Evolutionary conservation across 2,888 invertebrate species (phyloP).

Genomic region (Corythucha ciliata): DNA sequence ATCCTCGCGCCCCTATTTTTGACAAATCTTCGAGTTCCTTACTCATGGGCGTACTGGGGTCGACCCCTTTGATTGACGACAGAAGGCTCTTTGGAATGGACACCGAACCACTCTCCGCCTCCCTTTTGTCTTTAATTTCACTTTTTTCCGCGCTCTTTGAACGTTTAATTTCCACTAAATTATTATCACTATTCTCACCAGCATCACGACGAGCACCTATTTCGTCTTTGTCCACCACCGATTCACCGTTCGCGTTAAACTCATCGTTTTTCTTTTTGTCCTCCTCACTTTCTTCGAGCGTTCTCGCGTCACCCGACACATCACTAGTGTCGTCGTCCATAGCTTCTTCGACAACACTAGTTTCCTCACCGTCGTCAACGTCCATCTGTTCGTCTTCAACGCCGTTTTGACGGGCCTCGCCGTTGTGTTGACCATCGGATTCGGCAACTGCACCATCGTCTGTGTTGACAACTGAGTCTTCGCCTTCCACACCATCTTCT

Average conservation of each 20-base stretch:
- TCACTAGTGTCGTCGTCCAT: constrained; percentile 14
- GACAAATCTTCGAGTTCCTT: constrained; percentile 28
- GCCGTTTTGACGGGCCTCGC: neutral
- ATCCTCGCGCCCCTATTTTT: constrained; percentile 26
- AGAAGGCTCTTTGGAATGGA: constrained; percentile 1
- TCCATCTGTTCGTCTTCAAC: constrained; percentile 3
- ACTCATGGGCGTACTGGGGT: constrained; percentile 20
- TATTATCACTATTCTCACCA: neutral
- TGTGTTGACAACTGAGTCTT: neutral
- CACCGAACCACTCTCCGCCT: neutral
- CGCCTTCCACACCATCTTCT: constrained; percentile 26
- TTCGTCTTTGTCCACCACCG: constrained; percentile 30
- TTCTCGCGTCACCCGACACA: constrained; percentile 22
- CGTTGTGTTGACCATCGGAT: neutral
- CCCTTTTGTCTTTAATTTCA: too few species aligned
- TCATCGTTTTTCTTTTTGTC: constrained; percentile 16
- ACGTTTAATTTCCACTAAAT: too few species aligned
- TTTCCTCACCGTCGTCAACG: constrained; percentile 16
- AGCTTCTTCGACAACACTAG: constrained; percentile 8
- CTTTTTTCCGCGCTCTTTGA: too few species aligned
- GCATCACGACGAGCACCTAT: constrained; percentile 26
- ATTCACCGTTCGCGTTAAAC: constrained; percentile 22
- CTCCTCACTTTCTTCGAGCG: constrained; percentile 24
- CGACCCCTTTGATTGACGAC: constrained; percentile 21
- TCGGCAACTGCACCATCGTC: neutral